phyloP scores from a whole-genome alignment of 2,888 invertebrate genomes.

The Hipparchia sbordonii region DNA sequence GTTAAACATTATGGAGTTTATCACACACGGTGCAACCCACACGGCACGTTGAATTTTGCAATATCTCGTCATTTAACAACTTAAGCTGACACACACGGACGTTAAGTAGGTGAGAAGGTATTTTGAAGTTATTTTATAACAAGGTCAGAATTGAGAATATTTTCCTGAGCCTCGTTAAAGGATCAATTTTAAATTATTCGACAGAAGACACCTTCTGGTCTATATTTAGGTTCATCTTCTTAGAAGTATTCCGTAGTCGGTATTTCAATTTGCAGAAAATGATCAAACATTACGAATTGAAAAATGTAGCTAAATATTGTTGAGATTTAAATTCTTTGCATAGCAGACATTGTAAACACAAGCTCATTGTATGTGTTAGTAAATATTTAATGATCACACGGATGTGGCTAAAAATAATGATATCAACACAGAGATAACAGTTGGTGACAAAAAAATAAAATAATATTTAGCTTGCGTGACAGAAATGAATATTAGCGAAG shows the following conservation, averaged over 20 bases:
- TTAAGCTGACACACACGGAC: neutral
- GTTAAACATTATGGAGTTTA: neutral
- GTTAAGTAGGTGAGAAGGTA: neutral
- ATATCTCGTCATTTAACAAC: neutral
- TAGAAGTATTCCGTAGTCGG: no score
- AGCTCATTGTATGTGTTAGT: neutral
- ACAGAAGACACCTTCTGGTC: no score
- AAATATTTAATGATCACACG: slow-evolving; percentile 1
- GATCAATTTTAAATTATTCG: no score
- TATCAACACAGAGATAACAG: neutral
- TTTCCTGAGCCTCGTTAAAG: no score
- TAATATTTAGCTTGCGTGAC: no score
- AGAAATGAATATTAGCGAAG: neutral
- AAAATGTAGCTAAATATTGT: neutral
- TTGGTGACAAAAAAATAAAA: no score
- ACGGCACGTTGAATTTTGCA: neutral
- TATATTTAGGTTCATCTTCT: no score
- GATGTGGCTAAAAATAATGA: slow-evolving; percentile 7
- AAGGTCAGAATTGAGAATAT: no score
- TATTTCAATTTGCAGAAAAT: neutral
- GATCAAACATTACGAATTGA: neutral
- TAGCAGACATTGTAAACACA: neutral
- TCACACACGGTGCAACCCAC: neutral
- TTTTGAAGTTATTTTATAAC: neutral
- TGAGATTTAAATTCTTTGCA: neutral